Conservation (phyloP, 2,888 invertebrate species). For the Parnassius apollo region DNA sequence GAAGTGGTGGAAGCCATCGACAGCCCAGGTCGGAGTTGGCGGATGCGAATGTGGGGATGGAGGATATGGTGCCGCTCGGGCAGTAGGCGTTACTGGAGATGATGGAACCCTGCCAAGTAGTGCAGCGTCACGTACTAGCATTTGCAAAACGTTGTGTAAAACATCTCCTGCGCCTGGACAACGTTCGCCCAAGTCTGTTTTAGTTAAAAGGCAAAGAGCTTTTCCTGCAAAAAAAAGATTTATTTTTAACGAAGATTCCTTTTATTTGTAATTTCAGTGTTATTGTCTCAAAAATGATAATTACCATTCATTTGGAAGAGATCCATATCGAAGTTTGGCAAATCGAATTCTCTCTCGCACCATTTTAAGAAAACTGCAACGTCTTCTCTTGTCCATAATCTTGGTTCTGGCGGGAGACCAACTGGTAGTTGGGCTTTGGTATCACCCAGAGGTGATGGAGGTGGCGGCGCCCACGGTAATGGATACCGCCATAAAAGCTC, state of each 20-base stretch:
- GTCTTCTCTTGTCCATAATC: constrained; percentile 94
- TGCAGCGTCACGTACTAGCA: constrained; percentile 90
- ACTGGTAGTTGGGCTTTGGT: constrained; percentile 93
- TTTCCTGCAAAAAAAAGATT: constrained; percentile 83
- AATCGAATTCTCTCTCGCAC: constrained; percentile 95
- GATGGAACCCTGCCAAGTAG: constrained; percentile 89
- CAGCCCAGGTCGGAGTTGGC: constrained; percentile 89
- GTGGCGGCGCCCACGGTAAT: constrained; percentile 85
- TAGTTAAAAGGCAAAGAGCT: constrained; percentile 93
- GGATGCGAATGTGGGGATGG: constrained; percentile 91
- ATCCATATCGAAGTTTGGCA: constrained; percentile 95
- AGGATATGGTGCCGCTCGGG: constrained; percentile 85
- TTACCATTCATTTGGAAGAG: constrained; percentile 97
- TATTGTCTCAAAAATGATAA: constrained; percentile 26
- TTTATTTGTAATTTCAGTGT: neutral
- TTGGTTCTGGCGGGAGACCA: constrained; percentile 92
- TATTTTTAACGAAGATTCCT: neutral
- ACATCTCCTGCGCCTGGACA: constrained; percentile 97
- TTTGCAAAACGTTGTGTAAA: constrained; percentile 94
- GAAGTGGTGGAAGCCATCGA: constrained; percentile 80
- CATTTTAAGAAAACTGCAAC: constrained; percentile 93
- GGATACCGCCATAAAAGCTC: constrained; percentile 95
- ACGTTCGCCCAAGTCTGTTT: constrained; percentile 93
- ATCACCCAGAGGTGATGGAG: constrained; percentile 87
- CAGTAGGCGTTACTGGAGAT: constrained; percentile 91